Percentiles rank a stretch among this genome's conserved stretches.
Conservation (phyloP, 2,113 vertebrate genomes). For the Cinclus mexicanus region DNA sequence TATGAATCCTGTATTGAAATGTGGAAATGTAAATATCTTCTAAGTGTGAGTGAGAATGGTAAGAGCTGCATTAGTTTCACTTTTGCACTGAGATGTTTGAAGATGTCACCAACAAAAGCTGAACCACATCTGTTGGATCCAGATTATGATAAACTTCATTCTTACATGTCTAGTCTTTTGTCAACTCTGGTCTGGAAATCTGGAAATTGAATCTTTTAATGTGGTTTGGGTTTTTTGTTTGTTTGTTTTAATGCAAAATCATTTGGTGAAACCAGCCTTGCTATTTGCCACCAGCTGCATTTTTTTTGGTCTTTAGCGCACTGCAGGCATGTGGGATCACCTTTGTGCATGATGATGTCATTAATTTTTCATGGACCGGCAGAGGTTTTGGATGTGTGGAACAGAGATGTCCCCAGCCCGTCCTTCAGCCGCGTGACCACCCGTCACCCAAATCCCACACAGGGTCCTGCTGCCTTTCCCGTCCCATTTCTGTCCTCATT, state of each 20-base stretch:
- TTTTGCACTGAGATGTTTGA: not conserved
- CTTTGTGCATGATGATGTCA: fast-evolving
- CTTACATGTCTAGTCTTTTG: not conserved
- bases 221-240: not conserved
- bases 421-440: not conserved
- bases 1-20: not conserved
- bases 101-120: not conserved
- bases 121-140: not conserved
- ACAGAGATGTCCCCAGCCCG: not conserved
- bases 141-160: not conserved
- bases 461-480: not conserved
- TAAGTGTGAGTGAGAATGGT: not conserved
- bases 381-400: not conserved
- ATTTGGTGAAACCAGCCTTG: not conserved
- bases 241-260: not conserved
- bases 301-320: not conserved
- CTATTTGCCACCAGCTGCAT: no score
- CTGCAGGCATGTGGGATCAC: fast-evolving
- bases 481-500: fast-evolving
- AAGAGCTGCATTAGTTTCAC: not conserved
- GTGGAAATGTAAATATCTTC: not conserved
- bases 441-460: not conserved
- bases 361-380: not conserved
- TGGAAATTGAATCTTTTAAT: not conserved
- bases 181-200: not conserved